These are phyloP conservation scores for Karalla daura DNA, from an alignment of 2,797 vertebrate genomes.

Conservation along the genomic window DNA sequence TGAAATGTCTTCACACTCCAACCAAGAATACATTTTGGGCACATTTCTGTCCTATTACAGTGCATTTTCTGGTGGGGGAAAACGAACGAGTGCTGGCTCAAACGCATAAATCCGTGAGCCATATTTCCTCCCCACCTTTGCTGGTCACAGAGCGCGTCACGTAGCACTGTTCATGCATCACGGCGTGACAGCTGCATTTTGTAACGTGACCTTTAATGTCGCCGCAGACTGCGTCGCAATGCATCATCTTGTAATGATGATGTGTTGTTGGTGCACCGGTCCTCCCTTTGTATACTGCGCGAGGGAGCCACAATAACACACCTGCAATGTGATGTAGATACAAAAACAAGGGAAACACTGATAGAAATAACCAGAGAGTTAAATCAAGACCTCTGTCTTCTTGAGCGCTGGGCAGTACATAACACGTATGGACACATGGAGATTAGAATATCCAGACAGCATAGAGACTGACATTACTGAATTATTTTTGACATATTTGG, in stretches of 20 bases:
- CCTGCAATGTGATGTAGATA: neutral
- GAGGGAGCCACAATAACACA: neutral
- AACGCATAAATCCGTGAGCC: neutral
- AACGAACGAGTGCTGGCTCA: neutral
- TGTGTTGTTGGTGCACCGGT: conserved; percentile 5
- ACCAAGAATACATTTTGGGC: conserved; percentile 13
- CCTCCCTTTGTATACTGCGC: neutral
- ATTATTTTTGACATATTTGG: too few species aligned
- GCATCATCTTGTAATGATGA: conserved; percentile 35
- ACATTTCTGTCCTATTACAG: neutral
- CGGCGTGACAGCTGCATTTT: conserved; percentile 17
- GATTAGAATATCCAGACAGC: too few species aligned
- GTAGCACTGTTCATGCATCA: conserved; percentile 23
- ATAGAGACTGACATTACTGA: too few species aligned
- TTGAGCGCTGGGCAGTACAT: too few species aligned
- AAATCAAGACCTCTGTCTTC: neutral
- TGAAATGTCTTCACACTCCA: conserved; percentile 10
- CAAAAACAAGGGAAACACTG: neutral
- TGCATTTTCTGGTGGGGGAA: neutral
- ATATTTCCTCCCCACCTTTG: neutral
- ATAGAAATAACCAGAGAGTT: neutral
- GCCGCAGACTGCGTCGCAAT: conserved; percentile 11
- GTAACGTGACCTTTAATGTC: conserved; percentile 38
- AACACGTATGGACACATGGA: too few species aligned
- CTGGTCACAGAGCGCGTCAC: neutral